phyloP scores from a whole-genome alignment of 2,888 invertebrate species.

The Endomychus coccineus region DNA sequence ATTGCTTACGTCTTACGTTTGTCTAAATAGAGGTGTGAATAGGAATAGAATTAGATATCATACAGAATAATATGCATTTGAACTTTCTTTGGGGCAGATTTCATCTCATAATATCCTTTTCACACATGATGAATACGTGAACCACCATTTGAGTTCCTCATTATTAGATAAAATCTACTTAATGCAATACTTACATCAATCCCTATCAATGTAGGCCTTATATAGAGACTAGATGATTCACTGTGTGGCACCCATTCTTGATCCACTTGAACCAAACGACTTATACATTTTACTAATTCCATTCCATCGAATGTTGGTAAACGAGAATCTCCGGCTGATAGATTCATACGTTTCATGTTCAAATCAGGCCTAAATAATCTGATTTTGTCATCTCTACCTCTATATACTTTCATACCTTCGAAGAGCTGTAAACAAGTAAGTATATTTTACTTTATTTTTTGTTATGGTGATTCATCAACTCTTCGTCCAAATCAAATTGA shows the following conservation, averaged over 20 bases:
- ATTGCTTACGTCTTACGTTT: too few relatives aligned
- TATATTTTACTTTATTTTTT: constrained; percentile 2
- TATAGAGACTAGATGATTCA: constrained; percentile 84
- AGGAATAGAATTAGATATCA: too few relatives aligned
- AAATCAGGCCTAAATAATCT: constrained; percentile 90
- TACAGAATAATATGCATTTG: too few relatives aligned
- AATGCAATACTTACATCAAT: constrained; percentile 72
- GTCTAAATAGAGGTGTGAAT: too few relatives aligned
- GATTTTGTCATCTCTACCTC: constrained; percentile 86
- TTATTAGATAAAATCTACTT: neutral
- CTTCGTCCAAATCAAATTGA: too few relatives aligned
- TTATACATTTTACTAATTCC: constrained; percentile 79
- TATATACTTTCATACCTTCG: constrained; percentile 97
- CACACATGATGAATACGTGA: too few relatives aligned
- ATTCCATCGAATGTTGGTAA: constrained; percentile 83
- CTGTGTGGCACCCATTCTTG: constrained; percentile 97
- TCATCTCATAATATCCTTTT: too few relatives aligned
- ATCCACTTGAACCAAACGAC: constrained; percentile 81
- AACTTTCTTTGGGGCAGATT: too few relatives aligned
- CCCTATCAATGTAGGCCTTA: constrained; percentile 93
- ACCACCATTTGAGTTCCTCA: too few relatives aligned
- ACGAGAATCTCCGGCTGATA: constrained; percentile 74
- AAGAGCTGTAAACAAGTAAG: constrained; percentile 63
- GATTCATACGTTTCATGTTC: constrained; percentile 91
- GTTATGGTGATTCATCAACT: too few relatives aligned